Percentiles rank a stretch among this genome's conserved stretches.
phyloP scores from a whole-genome alignment of 2,888 invertebrate genomes.

The Bedellia somnulentella region DNA sequence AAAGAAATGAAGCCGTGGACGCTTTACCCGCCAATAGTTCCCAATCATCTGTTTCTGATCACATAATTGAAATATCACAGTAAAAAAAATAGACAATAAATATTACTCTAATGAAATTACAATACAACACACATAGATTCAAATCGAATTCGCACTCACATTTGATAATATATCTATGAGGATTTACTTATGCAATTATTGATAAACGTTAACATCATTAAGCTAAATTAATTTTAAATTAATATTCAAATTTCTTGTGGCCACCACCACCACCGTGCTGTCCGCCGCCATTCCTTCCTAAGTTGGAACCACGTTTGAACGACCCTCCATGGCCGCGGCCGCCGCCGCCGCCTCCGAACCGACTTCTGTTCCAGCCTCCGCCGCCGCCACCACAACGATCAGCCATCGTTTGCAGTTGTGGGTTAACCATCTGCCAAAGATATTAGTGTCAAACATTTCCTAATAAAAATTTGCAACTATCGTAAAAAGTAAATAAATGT shows the following conservation, averaged over 20 bases:
- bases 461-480: no score
- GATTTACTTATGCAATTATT: constrained; percentile 23
- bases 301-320: constrained; percentile 47
- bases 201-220: background rate
- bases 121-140: no score
- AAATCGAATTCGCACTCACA: no score
- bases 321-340: constrained; percentile 38
- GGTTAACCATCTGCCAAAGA: constrained; percentile 71
- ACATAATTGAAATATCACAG: no score
- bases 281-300: constrained; percentile 39
- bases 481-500: no score
- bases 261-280: constrained; percentile 34
- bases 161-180: constrained; percentile 35
- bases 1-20: no score
- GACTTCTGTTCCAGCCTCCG: constrained; percentile 58
- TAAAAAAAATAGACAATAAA: no score
- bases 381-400: constrained; percentile 66
- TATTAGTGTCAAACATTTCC: constrained; percentile 1
- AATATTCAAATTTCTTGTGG: constrained; percentile 45
- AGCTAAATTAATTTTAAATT: constrained; percentile 1
- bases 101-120: no score
- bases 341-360: constrained; percentile 42
- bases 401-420: constrained; percentile 81
- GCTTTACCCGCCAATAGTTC: no score
- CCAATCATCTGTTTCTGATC: no score